Conservation (phyloP, 2,113 vertebrate species). For the Prolemur simus region DNA sequence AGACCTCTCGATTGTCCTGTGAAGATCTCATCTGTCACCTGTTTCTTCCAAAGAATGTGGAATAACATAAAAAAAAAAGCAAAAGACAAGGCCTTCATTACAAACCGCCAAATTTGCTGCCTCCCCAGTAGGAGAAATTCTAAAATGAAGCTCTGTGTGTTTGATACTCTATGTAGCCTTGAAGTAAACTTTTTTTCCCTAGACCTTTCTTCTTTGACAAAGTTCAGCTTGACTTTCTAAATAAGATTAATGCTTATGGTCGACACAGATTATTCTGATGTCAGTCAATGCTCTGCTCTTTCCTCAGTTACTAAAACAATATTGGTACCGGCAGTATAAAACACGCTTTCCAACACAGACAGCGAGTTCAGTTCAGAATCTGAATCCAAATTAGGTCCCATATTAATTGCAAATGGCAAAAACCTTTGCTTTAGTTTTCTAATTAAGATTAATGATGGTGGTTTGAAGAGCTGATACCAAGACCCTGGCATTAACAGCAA, state of each 20-base stretch:
- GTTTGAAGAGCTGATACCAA: conserved; percentile 58
- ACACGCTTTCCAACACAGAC: conserved; percentile 60
- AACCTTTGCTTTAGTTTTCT: conserved; percentile 69
- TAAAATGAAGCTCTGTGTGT: neutral
- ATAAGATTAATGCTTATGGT: conserved; percentile 76
- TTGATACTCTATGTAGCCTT: neutral
- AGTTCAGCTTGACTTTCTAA: conserved; percentile 73
- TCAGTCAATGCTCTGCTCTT: conserved; percentile 54
- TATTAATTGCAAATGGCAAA: conserved; percentile 69
- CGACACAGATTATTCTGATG: conserved; percentile 65
- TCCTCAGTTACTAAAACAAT: conserved; percentile 59
- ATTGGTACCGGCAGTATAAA: conserved; percentile 72
- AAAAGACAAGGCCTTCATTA: neutral
- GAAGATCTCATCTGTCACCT: neutral
- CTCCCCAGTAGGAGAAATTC: neutral
- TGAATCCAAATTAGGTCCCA: conserved; percentile 70
- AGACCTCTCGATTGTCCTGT: neutral
- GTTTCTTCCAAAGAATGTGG: neutral
- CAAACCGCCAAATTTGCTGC: neutral
- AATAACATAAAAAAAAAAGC: neutral
- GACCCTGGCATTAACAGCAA: conserved; percentile 60
- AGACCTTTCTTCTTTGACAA: conserved; percentile 70
- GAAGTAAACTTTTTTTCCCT: conserved; percentile 33
- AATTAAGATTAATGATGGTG: conserved; percentile 76
- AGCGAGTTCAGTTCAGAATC: conserved; percentile 59